Evolutionary conservation across 2,797 vertebrate genomes (phyloP), one percentile per base, ranked within the genome.

Genomic region (Myoxocephalus aenaeus): DNA sequence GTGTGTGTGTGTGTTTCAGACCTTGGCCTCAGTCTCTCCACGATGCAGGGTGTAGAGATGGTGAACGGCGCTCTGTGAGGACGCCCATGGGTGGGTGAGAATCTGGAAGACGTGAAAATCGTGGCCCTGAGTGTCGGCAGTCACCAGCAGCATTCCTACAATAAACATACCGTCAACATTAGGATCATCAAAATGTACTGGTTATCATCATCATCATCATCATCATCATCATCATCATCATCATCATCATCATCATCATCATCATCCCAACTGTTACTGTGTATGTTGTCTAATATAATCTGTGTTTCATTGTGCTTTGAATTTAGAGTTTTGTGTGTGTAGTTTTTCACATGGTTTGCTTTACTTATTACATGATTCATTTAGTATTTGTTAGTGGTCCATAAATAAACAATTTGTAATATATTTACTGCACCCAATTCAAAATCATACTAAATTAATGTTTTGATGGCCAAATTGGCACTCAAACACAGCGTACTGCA

Each of bases 21-120:
- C 98, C 97, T 99, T 99, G 89, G 98, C 98, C 95, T 99, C 98
- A 0, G 98, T 99, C 91, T 99, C 98, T 66, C 98, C 98, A 15
- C 98, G 96, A 89, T 99, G 98, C 84, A 99, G 94, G 0, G 98
- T 99, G 81, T 99, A 99, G 36, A 99, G 95, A 87, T 99, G 98
- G 92, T 99, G 97, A 70, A 99, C 96, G 1, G 98, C 98, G 82
- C 97, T 97, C 94, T 99, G 98, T 22, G 98, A 98, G 1, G 98
- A 98, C 3, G 96, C 96, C 97, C 97, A 99, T 25, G 98, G 98
- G 89, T 99, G 98, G 77, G 98, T 99, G 88, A 99, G 95, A 82
- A 99, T 93, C 95, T 99, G 97, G 90, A 99, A 99, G 82, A 99
- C 97, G 64, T 99, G 98, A 80, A 99, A 99, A 90, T 99, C 97